Evolutionary conservation across 2,797 vertebrate genomes (phyloP).

Genomic region (Stomatorhinus walkeri): DNA sequence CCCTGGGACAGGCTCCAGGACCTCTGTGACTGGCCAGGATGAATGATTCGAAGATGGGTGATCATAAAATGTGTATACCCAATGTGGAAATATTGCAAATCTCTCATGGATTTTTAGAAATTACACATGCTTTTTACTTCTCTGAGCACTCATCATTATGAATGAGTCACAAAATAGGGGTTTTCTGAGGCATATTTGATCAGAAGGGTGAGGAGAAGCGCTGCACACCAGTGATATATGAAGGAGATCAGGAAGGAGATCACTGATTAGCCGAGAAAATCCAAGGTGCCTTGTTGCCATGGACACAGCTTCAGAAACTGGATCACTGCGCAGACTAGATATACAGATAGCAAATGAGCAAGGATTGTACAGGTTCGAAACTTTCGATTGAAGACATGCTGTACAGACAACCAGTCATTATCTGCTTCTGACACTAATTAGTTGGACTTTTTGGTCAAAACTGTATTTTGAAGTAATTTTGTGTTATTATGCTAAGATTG

Average conservation of each 20-base stretch:
- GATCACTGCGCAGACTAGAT: constrained; percentile 31
- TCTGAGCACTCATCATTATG: not conserved
- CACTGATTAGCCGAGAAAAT: constrained; percentile 21
- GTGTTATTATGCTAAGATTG: not conserved
- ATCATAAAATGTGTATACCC: not conserved
- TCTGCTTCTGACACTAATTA: not conserved
- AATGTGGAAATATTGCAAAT: not conserved
- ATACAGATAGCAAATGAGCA: constrained; percentile 35
- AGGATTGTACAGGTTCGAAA: not conserved
- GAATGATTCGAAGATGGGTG: not conserved
- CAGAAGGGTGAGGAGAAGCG: not conserved
- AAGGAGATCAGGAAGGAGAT: constrained; percentile 9
- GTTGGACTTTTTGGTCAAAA: not conserved
- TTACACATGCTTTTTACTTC: not conserved
- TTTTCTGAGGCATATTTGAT: not conserved
- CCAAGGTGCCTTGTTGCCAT: constrained; percentile 50
- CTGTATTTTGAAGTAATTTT: not conserved
- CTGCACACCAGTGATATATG: not conserved
- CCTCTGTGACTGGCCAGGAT: not conserved
- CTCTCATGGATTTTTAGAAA: not conserved
- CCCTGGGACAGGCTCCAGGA: not conserved
- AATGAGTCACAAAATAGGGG: not conserved
- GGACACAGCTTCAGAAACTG: constrained; percentile 48
- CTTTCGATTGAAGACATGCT: not conserved
- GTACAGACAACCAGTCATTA: not conserved